A percentile compares a stretch with the other conserved stretches of the same genome.
These are phyloP conservation scores for Mormyrus lacerda DNA, from an alignment of 2,113 vertebrate species.

Conservation along the genomic window DNA sequence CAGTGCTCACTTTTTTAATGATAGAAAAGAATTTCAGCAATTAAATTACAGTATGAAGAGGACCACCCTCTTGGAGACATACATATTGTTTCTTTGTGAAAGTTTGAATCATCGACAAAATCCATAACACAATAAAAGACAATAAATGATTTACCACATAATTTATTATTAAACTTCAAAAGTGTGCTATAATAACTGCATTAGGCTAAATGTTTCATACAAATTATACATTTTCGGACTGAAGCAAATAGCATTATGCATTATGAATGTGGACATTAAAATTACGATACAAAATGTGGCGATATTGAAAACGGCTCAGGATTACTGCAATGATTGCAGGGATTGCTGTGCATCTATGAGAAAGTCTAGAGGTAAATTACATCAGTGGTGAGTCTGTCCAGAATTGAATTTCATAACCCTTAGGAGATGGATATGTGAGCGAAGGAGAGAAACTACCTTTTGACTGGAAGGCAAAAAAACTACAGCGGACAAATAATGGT, in stretches of 20 bases:
- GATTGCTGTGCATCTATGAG: neutral
- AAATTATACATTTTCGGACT: conserved; percentile 7
- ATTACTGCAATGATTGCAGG: neutral
- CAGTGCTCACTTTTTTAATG: neutral
- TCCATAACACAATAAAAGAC: neutral
- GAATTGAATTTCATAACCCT: neutral
- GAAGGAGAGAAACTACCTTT: neutral
- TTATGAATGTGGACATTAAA: conserved; percentile 3
- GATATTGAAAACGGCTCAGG: neutral
- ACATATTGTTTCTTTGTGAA: conserved; percentile 4
- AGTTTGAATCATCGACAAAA: neutral
- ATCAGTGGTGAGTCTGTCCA: neutral
- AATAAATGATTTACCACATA: neutral
- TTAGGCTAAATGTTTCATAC: neutral
- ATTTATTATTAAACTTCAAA: neutral
- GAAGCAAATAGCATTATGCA: neutral
- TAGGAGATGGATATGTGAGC: neutral
- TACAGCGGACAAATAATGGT: neutral
- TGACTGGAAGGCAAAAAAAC: neutral
- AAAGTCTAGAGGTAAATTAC: neutral
- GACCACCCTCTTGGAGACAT: neutral
- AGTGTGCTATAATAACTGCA: neutral
- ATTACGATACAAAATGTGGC: conserved; percentile 1
- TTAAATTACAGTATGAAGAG: neutral
- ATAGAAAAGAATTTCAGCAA: neutral